Evolutionary conservation across 1,140 invertebrate genomes (phyloP).

Genomic region (Drosophila oshimai): DNA sequence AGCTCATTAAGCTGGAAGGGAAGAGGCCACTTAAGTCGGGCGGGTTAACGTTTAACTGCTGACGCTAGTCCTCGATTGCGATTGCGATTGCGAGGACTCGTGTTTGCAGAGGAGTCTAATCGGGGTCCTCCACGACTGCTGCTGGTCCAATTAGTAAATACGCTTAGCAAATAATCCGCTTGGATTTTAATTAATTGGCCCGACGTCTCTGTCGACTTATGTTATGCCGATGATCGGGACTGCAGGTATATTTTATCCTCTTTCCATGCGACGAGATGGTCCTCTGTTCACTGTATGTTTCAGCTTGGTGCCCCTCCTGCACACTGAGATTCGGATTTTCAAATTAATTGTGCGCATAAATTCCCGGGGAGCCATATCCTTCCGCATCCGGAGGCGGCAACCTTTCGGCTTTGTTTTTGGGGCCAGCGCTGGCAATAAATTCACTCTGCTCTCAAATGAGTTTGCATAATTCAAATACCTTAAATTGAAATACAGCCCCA

Average conservation of each 20-base stretch:
- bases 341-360: conserved; percentile 80
- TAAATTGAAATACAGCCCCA: conserved; percentile 44
- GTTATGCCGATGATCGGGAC: conserved; percentile 32
- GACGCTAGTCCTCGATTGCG: conserved; percentile 18
- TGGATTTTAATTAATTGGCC: conserved; percentile 66
- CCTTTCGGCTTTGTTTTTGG: conserved; percentile 45
- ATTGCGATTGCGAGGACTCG: conserved; percentile 4
- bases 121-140: conserved; percentile 14
- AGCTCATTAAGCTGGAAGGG: conserved; percentile 62
- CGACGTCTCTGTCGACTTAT: not conserved
- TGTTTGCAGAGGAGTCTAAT: conserved; percentile 34
- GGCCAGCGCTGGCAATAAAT: conserved; percentile 60
- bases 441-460: conserved; percentile 65
- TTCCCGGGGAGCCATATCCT: conserved; percentile 25
- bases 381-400: conserved; percentile 34
- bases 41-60: conserved; percentile 43
- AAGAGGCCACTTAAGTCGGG: conserved; percentile 53
- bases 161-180: conserved; percentile 52
- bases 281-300: not conserved
- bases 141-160: conserved; percentile 66
- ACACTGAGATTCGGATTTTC: conserved; percentile 71
- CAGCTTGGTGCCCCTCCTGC: conserved; percentile 10
- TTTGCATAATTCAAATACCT: conserved; percentile 65
- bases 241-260: conserved; percentile 46
- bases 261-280: conserved; percentile 13